These are phyloP conservation scores for Gymnopithys bicolor DNA, from an alignment of 2,797 vertebrate species.

Conservation along the genomic window DNA sequence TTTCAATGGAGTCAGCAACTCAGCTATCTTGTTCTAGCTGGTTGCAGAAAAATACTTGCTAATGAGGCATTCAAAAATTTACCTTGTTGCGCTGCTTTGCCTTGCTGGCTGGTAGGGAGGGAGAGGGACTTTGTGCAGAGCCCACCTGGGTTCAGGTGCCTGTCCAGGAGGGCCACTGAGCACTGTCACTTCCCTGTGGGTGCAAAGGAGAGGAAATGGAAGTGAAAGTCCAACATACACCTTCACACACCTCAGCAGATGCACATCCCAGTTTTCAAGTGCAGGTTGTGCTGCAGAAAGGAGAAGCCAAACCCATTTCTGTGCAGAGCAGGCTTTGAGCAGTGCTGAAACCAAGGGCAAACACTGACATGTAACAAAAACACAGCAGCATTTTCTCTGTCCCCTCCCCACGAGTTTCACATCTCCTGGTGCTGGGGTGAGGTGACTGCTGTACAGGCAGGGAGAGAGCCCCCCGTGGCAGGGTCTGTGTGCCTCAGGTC, in stretches of 20 bases:
- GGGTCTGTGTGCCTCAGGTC: background rate
- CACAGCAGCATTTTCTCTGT: background rate
- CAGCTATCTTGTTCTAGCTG: background rate
- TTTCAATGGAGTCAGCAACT: background rate
- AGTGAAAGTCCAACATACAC: background rate
- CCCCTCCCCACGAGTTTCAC: background rate
- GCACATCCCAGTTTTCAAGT: no score
- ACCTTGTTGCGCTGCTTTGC: background rate
- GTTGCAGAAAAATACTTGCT: background rate
- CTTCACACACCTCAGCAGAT: background rate
- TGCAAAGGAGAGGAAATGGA: background rate
- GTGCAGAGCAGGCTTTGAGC: background rate
- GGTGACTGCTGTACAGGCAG: background rate
- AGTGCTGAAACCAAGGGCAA: background rate
- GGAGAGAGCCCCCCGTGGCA: background rate
- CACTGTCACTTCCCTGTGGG: background rate
- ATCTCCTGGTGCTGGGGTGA: fast-evolving
- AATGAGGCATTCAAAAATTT: background rate
- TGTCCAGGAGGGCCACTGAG: fast-evolving
- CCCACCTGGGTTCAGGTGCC: background rate
- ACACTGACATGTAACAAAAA: background rate
- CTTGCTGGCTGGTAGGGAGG: background rate
- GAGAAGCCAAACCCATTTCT: background rate
- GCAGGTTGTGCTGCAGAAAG: background rate
- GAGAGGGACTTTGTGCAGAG: background rate